These are phyloP conservation scores for Patella pellucida DNA, from an alignment of 2,888 invertebrate species.

Conservation along the genomic window DNA sequence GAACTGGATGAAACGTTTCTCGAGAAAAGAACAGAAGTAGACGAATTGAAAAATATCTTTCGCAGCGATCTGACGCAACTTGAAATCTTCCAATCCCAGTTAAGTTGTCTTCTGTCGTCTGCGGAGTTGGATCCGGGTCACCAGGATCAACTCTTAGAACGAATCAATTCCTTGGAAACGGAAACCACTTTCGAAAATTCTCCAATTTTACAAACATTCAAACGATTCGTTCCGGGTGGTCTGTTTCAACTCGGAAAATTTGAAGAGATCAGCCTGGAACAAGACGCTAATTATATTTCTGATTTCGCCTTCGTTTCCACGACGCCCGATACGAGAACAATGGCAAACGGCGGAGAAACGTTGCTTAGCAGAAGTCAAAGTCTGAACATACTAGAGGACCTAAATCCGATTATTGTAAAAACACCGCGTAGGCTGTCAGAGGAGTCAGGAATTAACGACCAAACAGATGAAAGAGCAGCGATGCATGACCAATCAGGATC, in stretches of 20 bases:
- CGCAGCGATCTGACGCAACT: slow-evolving; percentile 25
- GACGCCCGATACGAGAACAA: background rate
- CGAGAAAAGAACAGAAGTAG: slow-evolving; percentile 25
- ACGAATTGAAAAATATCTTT: slow-evolving; percentile 30
- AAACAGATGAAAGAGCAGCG: no score
- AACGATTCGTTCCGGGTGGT: slow-evolving; percentile 21
- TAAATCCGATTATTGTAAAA: background rate
- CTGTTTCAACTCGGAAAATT: slow-evolving; percentile 17
- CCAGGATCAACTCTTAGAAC: background rate
- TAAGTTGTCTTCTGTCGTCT: slow-evolving; percentile 24
- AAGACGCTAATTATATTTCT: background rate
- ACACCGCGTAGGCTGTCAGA: background rate
- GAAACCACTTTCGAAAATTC: background rate
- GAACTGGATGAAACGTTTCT: slow-evolving; percentile 32
- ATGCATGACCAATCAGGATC: no score
- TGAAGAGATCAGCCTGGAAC: background rate
- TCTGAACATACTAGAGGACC: background rate
- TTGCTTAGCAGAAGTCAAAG: background rate
- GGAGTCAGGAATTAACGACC: no score
- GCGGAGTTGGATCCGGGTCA: slow-evolving; percentile 4
- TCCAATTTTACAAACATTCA: slow-evolving; percentile 13
- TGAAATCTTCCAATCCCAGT: slow-evolving; percentile 26
- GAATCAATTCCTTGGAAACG: background rate
- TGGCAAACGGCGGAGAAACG: background rate
- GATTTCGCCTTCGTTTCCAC: background rate